phyloP scores from a whole-genome alignment of 1,140 invertebrate genomes.

The Andrena cerasifolii region DNA sequence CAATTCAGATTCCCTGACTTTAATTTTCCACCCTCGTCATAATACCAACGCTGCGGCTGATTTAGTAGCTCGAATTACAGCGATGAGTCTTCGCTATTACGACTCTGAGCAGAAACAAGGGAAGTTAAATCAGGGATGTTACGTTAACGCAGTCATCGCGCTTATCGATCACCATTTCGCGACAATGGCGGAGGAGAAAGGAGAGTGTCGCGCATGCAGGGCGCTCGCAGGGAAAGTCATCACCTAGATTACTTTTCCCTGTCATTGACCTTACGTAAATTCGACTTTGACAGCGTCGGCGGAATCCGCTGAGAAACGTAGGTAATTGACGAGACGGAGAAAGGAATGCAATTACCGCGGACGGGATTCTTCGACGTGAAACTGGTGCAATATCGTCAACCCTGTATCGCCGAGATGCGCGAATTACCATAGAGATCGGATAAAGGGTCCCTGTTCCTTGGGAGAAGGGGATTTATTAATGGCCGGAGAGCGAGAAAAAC shows the following conservation, averaged over 20 bases:
- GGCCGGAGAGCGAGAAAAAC: neutral
- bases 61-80: neutral
- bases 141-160: slow-evolving; percentile 6
- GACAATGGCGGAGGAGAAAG: slow-evolving; percentile 10
- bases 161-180: neutral
- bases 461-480: neutral
- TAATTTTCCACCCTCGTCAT: too few species aligned
- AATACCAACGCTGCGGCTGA: too few species aligned
- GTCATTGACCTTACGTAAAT: slow-evolving; percentile 37
- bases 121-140: neutral
- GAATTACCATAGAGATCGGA: too few species aligned
- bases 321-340: neutral
- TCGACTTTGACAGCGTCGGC: neutral
- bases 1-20: too few species aligned
- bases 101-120: neutral
- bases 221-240: slow-evolving; percentile 20
- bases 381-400: too few species aligned
- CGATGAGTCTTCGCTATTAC: neutral
- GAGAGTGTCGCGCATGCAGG: slow-evolving; percentile 4
- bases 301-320: neutral
- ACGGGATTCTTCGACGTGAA: too few species aligned
- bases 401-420: too few species aligned
- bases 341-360: neutral
- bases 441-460: too few species aligned
- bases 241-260: slow-evolving; percentile 16